Evolutionary conservation across 1,140 invertebrate species (phyloP).

Genomic region (Drosophila carrolli): DNA sequence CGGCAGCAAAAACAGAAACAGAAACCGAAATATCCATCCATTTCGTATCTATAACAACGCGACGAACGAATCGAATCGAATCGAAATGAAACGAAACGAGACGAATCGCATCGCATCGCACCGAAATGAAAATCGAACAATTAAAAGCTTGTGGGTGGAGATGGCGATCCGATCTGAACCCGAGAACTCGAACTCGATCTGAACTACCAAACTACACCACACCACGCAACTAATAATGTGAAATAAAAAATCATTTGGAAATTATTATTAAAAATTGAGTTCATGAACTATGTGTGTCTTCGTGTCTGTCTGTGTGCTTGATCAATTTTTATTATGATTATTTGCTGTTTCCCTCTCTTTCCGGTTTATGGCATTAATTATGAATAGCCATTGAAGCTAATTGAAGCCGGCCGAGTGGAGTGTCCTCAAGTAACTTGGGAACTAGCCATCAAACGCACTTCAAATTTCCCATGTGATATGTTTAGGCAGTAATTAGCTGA

Average conservation of each 20-base stretch:
- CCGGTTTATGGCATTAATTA: constrained; percentile 74
- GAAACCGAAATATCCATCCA: constrained; percentile 18
- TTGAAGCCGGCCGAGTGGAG: constrained; percentile 47
- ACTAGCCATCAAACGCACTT: constrained; percentile 32
- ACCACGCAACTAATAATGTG: constrained; percentile 65
- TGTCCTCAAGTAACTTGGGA: constrained; percentile 37
- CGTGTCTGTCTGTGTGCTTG: constrained; percentile 44
- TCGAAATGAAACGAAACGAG: constrained; percentile 48
- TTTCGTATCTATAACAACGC: constrained; percentile 52
- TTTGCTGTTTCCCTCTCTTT: constrained; percentile 59
- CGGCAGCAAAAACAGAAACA: constrained; percentile 5
- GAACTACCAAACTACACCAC: not conserved
- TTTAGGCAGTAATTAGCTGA: constrained; percentile 26
- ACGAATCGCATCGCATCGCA: constrained; percentile 45
- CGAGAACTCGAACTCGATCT: constrained; percentile 31
- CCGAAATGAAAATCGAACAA: constrained; percentile 80
- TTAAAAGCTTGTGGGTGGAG: constrained; percentile 59
- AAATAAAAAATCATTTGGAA: constrained; percentile 81
- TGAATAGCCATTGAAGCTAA: constrained; percentile 69
- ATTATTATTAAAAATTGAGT: constrained; percentile 83
- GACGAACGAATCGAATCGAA: constrained; percentile 55
- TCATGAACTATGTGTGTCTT: constrained; percentile 61
- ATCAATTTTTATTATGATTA: constrained; percentile 81
- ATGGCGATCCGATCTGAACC: constrained; percentile 16
- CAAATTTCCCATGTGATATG: constrained; percentile 6